Evolutionary conservation across 2,113 vertebrate species (phyloP).

Genomic region (Prolemur simus): DNA sequence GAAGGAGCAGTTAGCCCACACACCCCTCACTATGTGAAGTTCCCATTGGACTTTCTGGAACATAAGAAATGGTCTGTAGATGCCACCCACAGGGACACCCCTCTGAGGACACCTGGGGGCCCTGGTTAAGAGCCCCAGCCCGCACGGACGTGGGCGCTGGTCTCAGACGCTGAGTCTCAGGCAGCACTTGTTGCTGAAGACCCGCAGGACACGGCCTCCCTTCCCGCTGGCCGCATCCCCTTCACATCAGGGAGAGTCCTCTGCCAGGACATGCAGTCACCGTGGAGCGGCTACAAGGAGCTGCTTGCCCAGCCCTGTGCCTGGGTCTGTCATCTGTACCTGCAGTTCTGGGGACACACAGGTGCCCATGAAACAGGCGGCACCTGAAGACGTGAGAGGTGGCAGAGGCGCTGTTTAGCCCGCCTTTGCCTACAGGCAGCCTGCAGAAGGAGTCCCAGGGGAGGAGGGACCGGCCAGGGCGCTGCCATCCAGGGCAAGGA

Average conservation of each 20-base stretch:
- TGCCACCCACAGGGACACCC: background rate
- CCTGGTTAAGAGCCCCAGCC: background rate
- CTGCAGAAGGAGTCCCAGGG: background rate
- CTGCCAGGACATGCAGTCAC: background rate
- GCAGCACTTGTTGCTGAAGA: background rate
- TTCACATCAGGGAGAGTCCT: background rate
- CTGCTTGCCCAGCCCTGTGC: rapidly evolving
- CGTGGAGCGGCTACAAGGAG: background rate
- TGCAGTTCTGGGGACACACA: background rate
- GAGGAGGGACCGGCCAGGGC: background rate
- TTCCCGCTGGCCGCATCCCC: background rate
- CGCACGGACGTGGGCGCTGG: background rate
- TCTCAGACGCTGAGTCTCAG: background rate
- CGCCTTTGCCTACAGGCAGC: background rate
- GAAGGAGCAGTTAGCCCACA: background rate
- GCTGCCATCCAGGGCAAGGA: background rate
- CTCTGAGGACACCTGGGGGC: background rate
- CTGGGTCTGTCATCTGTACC: rapidly evolving
- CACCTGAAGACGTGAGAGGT: too few species aligned
- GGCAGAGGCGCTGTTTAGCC: background rate
- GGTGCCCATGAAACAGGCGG: background rate
- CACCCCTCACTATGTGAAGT: background rate
- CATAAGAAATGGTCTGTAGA: too few species aligned
- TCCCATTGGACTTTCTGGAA: background rate
- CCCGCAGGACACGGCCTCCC: rapidly evolving